Evolutionary conservation across 2,888 invertebrate genomes (phyloP).

Genomic region (Toxonevra muliebris): DNA sequence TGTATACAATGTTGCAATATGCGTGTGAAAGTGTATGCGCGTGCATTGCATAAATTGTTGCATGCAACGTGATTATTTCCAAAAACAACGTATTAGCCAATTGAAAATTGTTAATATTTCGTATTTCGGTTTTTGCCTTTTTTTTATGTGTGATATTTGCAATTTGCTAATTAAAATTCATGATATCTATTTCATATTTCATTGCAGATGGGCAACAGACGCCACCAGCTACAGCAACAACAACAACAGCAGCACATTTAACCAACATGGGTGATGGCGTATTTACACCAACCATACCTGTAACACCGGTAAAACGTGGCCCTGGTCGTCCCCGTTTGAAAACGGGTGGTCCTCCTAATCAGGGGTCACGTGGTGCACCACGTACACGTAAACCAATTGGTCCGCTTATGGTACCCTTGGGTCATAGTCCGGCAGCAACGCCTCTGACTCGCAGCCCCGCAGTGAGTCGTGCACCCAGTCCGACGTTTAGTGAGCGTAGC

Average conservation of each 20-base stretch:
- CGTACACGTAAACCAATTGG: constrained; percentile 69
- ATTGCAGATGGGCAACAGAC: no score
- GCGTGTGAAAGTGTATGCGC: constrained; percentile 2
- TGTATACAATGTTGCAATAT: background rate
- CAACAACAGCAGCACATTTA: constrained; percentile 27
- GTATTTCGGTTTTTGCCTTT: constrained; percentile 21
- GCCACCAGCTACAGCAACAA: constrained; percentile 3
- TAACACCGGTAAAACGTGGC: constrained; percentile 68
- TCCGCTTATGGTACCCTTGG: constrained; percentile 61
- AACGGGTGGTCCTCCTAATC: constrained; percentile 73
- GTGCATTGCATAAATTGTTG: background rate
- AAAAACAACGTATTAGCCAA: no score
- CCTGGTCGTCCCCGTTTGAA: constrained; percentile 76
- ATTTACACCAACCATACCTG: constrained; percentile 47
- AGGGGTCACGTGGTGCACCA: constrained; percentile 70
- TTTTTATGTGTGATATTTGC: constrained; percentile 6
- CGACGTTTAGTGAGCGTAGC: constrained; percentile 50
- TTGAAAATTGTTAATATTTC: constrained; percentile 14
- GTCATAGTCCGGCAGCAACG: constrained; percentile 60
- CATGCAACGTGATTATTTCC: no score
- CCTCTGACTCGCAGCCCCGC: constrained; percentile 61
- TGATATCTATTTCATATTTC: no score
- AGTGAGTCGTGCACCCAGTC: constrained; percentile 62
- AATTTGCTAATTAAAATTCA: constrained; percentile 6
- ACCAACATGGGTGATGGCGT: constrained; percentile 37